A percentile compares a stretch with the other conserved stretches of the same genome.
phyloP scores from a whole-genome alignment of 2,113 vertebrate genomes.

The Rhynchopsitta pachyrhyncha region DNA sequence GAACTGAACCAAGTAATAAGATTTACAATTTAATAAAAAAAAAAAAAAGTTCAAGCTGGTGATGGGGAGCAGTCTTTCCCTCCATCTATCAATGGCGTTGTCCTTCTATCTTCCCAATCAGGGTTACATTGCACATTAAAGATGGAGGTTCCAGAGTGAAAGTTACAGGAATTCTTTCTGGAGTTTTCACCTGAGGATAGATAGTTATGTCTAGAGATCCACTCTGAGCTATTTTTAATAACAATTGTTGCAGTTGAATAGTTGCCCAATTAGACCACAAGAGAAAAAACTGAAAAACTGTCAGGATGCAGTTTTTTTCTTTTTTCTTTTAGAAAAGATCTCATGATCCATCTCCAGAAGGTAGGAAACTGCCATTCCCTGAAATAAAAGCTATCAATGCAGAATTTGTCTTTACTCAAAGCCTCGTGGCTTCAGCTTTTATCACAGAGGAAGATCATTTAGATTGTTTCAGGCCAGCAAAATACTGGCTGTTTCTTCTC shows the following conservation, averaged over 20 bases:
- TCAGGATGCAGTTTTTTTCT: too few relatives aligned
- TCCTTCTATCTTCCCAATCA: accelerated
- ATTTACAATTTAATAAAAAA: neutral
- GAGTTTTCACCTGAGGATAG: neutral
- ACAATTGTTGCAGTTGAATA: neutral
- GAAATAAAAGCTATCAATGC: neutral
- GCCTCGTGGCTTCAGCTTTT: neutral
- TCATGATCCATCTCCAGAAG: neutral
- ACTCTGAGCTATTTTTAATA: neutral
- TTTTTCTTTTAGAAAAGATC: neutral
- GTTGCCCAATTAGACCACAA: neutral
- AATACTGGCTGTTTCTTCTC: neutral
- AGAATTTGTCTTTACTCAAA: neutral
- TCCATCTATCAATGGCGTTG: neutral
- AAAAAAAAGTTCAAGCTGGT: neutral
- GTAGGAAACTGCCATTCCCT: neutral
- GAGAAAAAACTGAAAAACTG: neutral
- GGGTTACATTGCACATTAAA: neutral
- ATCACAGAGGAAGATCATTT: neutral
- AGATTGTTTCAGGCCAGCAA: neutral
- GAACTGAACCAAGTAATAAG: neutral
- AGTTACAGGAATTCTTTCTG: neutral
- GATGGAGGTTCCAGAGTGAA: neutral
- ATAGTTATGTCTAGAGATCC: neutral
- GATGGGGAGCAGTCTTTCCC: neutral